Evolutionary conservation across 2,113 vertebrate species (phyloP), one percentile per base, ranked within the genome.

Genomic region (Corythoichthys haematopterus): DNA sequence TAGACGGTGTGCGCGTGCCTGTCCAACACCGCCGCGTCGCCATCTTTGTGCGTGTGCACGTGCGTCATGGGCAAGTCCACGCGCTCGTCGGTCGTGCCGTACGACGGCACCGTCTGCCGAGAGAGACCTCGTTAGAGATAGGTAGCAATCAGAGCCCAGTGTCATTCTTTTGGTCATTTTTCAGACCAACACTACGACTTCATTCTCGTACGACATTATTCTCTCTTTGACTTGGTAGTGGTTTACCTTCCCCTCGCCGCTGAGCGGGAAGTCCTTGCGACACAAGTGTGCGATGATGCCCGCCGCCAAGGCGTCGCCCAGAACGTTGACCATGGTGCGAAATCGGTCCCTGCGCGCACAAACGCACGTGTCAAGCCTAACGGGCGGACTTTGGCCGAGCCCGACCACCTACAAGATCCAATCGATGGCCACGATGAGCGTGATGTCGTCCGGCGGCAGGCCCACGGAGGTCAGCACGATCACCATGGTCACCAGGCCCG

Each of bases 381-480:
- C 20, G 20, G 20, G 20, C 20, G 20, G 20, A 28, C 40, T 8
- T 8, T 8, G 40, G 40, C 40, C 36, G 10, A 1, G 20, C 11
- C 16, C 51, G 6, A 40, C 3, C 4, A 91, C 94, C 91, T 70
- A 94, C 94, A 95, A 87, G 68, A 94, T 92, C 94, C 94, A 96
- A 63, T 95, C 94, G 0, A 94, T 91, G 0, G 94, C 92, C 15
- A 96, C 87, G 14, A 94, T 95, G 55, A 95, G 91, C 0, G 94
- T 94, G 88, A 95, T 94, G 71, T 95, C 94, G 28, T 94, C 93
- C 0, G 94, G 92, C 0, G 93, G 94, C 76, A 95, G 84, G 40
- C 94, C 94, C 1, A 95, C 94, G 0, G 94, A 95, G 0, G 94
- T 95, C 11, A 95, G 85, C 16, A 96, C 94, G 0, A 95, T 95